Percentiles rank a stretch among this genome's conserved stretches.
These are phyloP conservation scores for Archivesica marissinica DNA, from an alignment of 1,140 invertebrate species.

Conservation along the genomic window DNA sequence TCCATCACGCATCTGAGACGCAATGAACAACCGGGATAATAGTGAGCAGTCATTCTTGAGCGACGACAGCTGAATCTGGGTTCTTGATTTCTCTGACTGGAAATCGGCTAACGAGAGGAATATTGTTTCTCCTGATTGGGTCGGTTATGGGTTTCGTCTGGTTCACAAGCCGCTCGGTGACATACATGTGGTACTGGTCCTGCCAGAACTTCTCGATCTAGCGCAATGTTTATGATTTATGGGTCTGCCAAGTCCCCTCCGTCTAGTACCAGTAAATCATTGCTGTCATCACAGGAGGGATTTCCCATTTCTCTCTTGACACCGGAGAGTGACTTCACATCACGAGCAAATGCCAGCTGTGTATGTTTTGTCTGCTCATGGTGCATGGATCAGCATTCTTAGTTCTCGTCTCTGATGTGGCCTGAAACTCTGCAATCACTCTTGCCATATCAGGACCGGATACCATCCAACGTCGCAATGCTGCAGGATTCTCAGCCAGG, in stretches of 20 bases:
- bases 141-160: background rate
- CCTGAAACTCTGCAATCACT: conserved; percentile 29
- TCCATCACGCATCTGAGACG: conserved; percentile 63
- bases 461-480: conserved; percentile 37
- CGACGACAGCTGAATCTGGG: background rate
- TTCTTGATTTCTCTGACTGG: background rate
- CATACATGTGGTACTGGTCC: conserved; percentile 26
- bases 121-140: conserved; percentile 52
- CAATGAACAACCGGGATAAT: conserved; percentile 63
- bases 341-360: conserved; percentile 54
- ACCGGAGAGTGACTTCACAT: conserved; percentile 19
- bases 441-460: conserved; percentile 50
- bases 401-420: background rate
- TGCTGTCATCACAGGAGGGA: conserved; percentile 60
- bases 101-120: conserved; percentile 28
- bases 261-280: conserved; percentile 63
- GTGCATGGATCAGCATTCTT: conserved; percentile 5
- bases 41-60: conserved; percentile 56
- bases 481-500: conserved; percentile 44
- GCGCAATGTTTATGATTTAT: background rate
- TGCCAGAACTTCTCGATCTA: conserved; percentile 17
- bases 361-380: conserved; percentile 37
- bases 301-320: conserved; percentile 58
- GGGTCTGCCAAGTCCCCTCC: conserved; percentile 42
- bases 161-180: background rate